Base-by-base conservation (phyloP, 64 coral and sea anemone genomes). In the Pachyseris speciosa region DNA sequence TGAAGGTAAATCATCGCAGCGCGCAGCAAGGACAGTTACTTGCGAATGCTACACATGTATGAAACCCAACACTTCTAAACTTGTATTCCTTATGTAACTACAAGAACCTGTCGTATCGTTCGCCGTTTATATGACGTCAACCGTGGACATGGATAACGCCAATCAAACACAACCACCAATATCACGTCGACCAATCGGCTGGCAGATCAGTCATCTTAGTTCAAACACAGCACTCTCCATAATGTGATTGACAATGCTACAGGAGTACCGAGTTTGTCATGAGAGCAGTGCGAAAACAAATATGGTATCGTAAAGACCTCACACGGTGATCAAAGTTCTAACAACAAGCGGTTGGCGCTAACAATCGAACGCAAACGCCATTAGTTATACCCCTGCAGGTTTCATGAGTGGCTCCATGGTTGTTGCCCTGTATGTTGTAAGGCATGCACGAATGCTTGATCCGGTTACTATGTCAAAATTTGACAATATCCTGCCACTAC, bases 241-340 rank as follows among this genome's bases (percentile, higher is more conserved):
- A 64, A 64, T 19, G 59, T 64, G 22, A 28, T 64, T 28, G 59
- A 64, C 36, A 34, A 22, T 29, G 29, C 27, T 10, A 22, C 36
- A 20, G 12, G 5, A 40, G 15, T 36, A 39, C 34, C 4, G 2
- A 71, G 32, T 20, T 64, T n/a, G 25, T 28, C 25, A 64, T 7
- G 59, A 64, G 59, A 64, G 59, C 36, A 19, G 32, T 71, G 39
- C 67, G 36, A 71, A 71, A 71, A 71, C 67, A 71, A 71, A 22
- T 36, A 38, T 71, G 34, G 33, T 61, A 20, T 61, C 4, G 2
- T 36, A 20, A 50, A 85, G 83, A 85, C 83, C 64, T 85, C 83
- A 85, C 83, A 85, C 83, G 38, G 67, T 85, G 83, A 33, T 33
- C 37, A 67, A 64, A 69, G 15, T 19, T 40, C 16, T 20, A 39